Percentiles rank a stretch among this genome's conserved stretches.
These are phyloP conservation scores for Gymnosoma rotundatum DNA, from an alignment of 2,888 invertebrate genomes.

Conservation along the genomic window DNA sequence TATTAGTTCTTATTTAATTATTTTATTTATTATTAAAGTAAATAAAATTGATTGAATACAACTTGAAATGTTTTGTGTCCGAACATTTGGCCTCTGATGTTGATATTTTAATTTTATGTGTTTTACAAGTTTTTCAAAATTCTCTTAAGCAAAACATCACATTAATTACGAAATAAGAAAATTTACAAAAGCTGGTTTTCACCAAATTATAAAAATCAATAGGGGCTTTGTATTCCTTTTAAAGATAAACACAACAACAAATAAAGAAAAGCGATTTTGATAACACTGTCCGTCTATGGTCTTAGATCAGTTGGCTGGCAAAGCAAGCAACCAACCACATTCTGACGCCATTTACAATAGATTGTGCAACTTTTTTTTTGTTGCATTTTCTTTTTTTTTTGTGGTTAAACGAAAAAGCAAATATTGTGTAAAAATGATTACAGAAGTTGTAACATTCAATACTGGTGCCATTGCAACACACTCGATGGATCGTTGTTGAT, in stretches of 20 bases:
- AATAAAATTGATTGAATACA: neutral
- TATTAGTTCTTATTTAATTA: no score
- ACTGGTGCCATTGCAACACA: conserved; percentile 2
- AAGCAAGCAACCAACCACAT: conserved; percentile 40
- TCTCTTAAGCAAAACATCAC: neutral
- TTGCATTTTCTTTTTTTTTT: neutral
- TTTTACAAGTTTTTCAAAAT: neutral
- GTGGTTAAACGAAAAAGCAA: neutral
- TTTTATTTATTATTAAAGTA: no score
- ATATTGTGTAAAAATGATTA: conserved; percentile 14
- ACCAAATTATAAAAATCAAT: conserved; percentile 1
- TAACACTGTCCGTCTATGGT: neutral
- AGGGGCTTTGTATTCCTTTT: conserved; percentile 3
- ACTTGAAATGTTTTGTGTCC: neutral
- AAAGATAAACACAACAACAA: neutral
- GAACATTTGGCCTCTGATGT: conserved; percentile 2
- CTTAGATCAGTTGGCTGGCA: no score
- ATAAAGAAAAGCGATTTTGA: conserved; percentile 30
- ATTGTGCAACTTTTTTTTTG: conserved; percentile 53
- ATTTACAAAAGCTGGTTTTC: conserved; percentile 17
- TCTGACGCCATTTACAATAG: conserved; percentile 57
- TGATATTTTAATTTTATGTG: conserved; percentile 5
- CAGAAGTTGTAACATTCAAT: conserved; percentile 46
- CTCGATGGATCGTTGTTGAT: conserved; percentile 33
- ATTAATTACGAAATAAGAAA: conserved; percentile 15